phyloP scores from a whole-genome alignment of 2,797 vertebrate species.

The Hippocampus kuda region DNA sequence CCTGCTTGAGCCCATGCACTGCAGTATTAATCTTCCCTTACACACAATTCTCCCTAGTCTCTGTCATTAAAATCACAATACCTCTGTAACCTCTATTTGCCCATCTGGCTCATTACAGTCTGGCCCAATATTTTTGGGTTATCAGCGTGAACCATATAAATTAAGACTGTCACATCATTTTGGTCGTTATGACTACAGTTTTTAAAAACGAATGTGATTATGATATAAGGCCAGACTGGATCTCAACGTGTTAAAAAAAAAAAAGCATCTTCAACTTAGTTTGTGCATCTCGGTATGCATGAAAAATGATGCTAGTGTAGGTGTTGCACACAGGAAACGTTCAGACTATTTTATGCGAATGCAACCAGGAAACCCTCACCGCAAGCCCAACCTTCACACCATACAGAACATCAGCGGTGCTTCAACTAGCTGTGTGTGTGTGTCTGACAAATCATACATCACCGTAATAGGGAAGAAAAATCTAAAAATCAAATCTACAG shows the following conservation, averaged over 20 bases:
- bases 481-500: background rate
- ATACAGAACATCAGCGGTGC: background rate
- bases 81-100: conserved; percentile 1
- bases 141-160: background rate
- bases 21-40: conserved; percentile 4
- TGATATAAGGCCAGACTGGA: background rate
- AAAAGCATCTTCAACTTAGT: conserved; percentile 5
- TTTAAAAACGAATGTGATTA: background rate
- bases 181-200: background rate
- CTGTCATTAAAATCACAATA: conserved; percentile 16
- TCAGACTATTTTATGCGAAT: conserved; percentile 48
- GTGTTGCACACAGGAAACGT: conserved; percentile 63
- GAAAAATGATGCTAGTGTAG: conserved; percentile 31
- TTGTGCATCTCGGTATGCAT: background rate
- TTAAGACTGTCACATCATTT: background rate
- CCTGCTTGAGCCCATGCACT: conserved; percentile 12
- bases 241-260: background rate
- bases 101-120: background rate
- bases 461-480: background rate
- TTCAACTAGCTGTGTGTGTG: background rate
- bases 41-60: conserved; percentile 11
- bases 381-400: conserved; percentile 52
- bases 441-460: background rate
- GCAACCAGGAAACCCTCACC: conserved; percentile 65
- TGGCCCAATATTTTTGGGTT: background rate